Percentiles rank a stretch among this genome's conserved stretches.
Evolutionary conservation across 2,113 vertebrate genomes (phyloP).

Genomic region (Scophthalmus maximus): DNA sequence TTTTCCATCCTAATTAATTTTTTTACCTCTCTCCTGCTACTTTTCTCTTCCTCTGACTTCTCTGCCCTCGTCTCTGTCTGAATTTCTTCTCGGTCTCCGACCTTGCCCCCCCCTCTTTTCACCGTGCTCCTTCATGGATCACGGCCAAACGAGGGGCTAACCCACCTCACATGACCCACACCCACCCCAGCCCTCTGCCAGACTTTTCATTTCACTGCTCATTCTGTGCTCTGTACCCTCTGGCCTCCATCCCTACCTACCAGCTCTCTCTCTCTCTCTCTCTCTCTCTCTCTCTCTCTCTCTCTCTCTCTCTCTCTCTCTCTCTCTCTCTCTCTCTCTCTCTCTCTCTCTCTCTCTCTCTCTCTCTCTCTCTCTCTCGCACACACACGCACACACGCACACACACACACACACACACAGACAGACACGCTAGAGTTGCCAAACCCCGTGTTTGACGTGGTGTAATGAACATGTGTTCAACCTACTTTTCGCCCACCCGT

Average conservation of each 20-base stretch:
- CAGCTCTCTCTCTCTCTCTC: no score
- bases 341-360: no score
- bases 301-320: no score
- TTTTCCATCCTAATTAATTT: constrained; percentile 8
- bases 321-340: no score
- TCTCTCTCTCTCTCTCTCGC: no score
- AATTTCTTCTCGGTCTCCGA: constrained; percentile 7
- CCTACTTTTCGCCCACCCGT: not conserved
- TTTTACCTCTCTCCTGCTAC: not conserved
- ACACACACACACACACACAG: constrained; percentile 5
- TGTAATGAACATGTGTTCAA: constrained; percentile 16
- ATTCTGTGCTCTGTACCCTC: constrained; percentile 1
- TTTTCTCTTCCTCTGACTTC: not conserved
- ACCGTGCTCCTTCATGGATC: constrained; percentile 10
- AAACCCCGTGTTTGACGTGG: constrained; percentile 9
- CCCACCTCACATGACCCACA: constrained; percentile 50
- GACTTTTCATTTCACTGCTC: constrained; percentile 19
- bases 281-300: no score
- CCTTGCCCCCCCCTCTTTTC: constrained; percentile 11
- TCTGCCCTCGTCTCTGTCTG: not conserved
- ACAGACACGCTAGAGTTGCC: no score
- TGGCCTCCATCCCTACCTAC: constrained; percentile 9
- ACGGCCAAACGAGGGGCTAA: constrained; percentile 20
- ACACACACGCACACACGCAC: not conserved
- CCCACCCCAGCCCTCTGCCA: not conserved